Conservation (phyloP, 2,888 invertebrate genomes). For the Hirtodrosophila confusa region DNA sequence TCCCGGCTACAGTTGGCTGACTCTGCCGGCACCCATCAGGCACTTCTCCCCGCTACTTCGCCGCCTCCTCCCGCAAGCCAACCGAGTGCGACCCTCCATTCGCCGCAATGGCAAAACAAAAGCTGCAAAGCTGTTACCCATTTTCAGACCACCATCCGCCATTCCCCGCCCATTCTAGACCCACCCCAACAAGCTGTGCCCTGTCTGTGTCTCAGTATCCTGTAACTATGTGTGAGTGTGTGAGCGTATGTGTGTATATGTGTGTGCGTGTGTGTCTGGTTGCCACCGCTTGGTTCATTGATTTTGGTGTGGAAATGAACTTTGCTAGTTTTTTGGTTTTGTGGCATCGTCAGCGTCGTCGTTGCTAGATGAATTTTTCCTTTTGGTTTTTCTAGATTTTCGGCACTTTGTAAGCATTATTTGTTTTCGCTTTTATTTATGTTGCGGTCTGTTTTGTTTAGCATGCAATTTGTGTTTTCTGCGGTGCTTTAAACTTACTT, state of each 20-base stretch:
- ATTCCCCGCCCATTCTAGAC: conserved; percentile 33
- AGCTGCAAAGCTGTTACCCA: conserved; percentile 75
- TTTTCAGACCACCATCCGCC: conserved; percentile 47
- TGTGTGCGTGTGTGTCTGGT: conserved; percentile 40
- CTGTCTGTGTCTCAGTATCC: conserved; percentile 47
- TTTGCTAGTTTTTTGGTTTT: conserved; percentile 63
- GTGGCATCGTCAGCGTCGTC: conserved; percentile 34
- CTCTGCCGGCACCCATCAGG: conserved; percentile 30
- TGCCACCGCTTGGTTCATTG: conserved; percentile 70
- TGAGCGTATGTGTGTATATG: conserved; percentile 3
- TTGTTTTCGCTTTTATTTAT: conserved; percentile 78
- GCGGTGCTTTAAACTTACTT: conserved; percentile 4
- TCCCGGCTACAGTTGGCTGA: conserved; percentile 57
- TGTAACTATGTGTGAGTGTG: conserved; percentile 12
- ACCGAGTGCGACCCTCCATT: conserved; percentile 13
- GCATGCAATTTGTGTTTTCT: conserved; percentile 58
- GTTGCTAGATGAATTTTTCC: conserved; percentile 27
- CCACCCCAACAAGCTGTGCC: conserved; percentile 69
- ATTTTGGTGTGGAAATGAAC: conserved; percentile 80
- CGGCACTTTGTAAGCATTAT: conserved; percentile 76
- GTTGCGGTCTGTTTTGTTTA: conserved; percentile 72
- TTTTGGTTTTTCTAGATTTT: conserved; percentile 56
- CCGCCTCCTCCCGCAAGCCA: not conserved
- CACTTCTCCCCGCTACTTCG: not conserved
- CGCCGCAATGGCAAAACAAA: conserved; percentile 72